Evolutionary conservation across 2,888 invertebrate genomes (phyloP), one percentile per base, ranked within the genome.

Genomic region (Dicroscelio sp.): DNA sequence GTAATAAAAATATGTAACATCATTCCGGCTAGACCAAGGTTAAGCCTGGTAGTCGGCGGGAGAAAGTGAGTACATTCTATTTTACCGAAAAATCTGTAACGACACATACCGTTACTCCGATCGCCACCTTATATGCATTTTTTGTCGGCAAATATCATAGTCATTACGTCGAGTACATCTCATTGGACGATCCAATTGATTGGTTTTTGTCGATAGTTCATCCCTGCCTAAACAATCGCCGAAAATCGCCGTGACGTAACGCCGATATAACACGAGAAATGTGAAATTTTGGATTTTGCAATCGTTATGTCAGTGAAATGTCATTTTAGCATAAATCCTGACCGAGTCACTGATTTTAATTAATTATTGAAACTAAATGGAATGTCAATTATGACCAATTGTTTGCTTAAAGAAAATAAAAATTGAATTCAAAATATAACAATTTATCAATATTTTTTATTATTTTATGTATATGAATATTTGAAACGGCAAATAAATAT

Each of bases 1-100:
- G 63, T 43, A 52, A 78, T 83, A 79, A 78, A 83, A 78, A 82
- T 78, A 48, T 78, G 55, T 83, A 88, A 25, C 65, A 82, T 79
- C 84, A 79, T 88, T 84, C 63, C 4, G 52, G 30, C 60, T 76
- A 83, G 67, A 83, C 31, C 84, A 84, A 88, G 79, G 88, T 88
- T 84, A 79, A 71, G 43, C 27, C 33, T 52, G n/a, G 60, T 69
- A 65, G 69, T 67, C 35, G 10, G 20, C 31, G 31, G 52, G 78
- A 86, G 83, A 90, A 90, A 86, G 90, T 90, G 82, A 83, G 82
- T 60, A 80, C 82, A 83, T 86, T 76, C 80, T 82, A 63, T 71
- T 76, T 63, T 69, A 78, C 38, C 76, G 75, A 80, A 80, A 86
- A 85, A 90, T 82, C 27, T 90, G 80, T 90, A 76, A 58, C 25